Base-by-base conservation (phyloP, 2,113 vertebrate species). In the Aphyosemion australe region DNA sequence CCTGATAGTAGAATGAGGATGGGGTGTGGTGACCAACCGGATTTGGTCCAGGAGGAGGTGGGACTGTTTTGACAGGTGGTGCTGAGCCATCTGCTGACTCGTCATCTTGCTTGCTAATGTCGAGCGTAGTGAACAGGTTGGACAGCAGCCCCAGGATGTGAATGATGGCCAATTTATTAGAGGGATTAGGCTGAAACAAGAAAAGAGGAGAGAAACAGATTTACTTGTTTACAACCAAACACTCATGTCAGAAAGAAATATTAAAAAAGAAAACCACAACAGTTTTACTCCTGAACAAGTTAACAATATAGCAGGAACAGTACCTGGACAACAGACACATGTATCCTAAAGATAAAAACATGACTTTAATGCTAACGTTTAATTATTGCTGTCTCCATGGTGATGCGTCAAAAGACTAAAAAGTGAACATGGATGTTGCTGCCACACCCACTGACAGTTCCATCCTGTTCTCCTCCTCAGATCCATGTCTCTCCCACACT, bases 101-200 rank as follows among this genome's bases (percentile, higher is more conserved):
- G 0, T 99, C 96, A 13, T 99, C 96, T 0, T 98, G 96, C 85
- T 97, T 97, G 91, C 95, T 98, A 91, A 99, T 95, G 74, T 99
- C 97, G 65, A 99, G 87, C 0, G 97, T 99, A 32, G 96, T 99
- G 88, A 99, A 99, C 68, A 99, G 93, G 84, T 98, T 99, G 85
- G 97, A 99, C 42, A 99, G 94, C 69, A 99, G 93, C 26, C 97
- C 97, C 90, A 99, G 83, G 83, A 99, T 99, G 85, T 99, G 97
- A 88, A 99, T 97, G 82, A 99, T 99, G 39, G 97, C 96, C 89
- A 99, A 83, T 61, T 97, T 99, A 88, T 99, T 99, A 72, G 97
- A 98, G 12, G 97, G 96, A 89, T 98, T 99, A 8, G 97, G 97
- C 97, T 99, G 88, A 9, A 88, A 80, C 45, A 68, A 87, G 61